Conservation (phyloP, 2,797 vertebrate species). For the Pseudomugil tenellus region DNA sequence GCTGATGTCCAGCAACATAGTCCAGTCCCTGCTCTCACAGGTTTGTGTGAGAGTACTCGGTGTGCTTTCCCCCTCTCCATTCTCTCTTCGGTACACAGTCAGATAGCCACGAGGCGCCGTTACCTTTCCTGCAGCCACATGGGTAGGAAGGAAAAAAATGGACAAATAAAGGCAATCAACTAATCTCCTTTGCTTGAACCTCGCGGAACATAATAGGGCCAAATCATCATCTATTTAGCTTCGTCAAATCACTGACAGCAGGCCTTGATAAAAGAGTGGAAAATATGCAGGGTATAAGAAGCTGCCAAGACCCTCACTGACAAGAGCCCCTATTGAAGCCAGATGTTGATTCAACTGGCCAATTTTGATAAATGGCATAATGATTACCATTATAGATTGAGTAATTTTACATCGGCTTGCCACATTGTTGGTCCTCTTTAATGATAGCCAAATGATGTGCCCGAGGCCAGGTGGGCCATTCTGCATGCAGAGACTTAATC, state of each 20-base stretch:
- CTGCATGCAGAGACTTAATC: conserved; percentile 47
- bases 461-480: conserved; percentile 76
- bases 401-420: conserved; percentile 81
- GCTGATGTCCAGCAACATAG: conserved; percentile 53
- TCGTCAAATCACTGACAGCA: conserved; percentile 86
- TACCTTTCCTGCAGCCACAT: conserved; percentile 49
- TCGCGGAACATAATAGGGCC: conserved; percentile 79
- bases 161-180: conserved; percentile 79
- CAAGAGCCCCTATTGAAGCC: conserved; percentile 84
- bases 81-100: conserved; percentile 45
- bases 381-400: conserved; percentile 82
- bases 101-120: conserved; percentile 46
- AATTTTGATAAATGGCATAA: conserved; percentile 86
- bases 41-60: conserved; percentile 64
- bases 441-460: conserved; percentile 79
- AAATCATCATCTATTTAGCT: conserved; percentile 85
- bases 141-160: conserved; percentile 26
- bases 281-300: conserved; percentile 83
- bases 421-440: conserved; percentile 77
- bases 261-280: conserved; percentile 82
- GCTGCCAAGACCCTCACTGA: conserved; percentile 81
- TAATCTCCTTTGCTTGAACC: conserved; percentile 71
- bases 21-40: conserved; percentile 61
- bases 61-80: conserved; percentile 42
- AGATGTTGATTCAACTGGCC: conserved; percentile 87